Percentiles rank a stretch among this genome's conserved stretches.
These are phyloP conservation scores for Aleiodes alternator DNA, from an alignment of 2,888 invertebrate genomes.

Conservation along the genomic window DNA sequence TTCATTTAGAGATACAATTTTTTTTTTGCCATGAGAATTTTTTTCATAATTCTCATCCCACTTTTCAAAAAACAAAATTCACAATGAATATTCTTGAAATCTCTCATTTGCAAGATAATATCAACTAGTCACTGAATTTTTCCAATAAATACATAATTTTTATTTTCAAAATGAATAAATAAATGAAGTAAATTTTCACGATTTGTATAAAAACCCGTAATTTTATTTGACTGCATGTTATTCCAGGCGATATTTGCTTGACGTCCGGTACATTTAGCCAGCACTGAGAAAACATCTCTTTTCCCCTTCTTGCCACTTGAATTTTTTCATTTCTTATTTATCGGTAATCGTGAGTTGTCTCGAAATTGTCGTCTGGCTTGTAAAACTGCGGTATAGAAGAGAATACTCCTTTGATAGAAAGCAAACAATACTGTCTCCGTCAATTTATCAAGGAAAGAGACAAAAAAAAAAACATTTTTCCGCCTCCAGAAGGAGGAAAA, in stretches of 20 bases:
- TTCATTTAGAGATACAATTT: too few relatives aligned
- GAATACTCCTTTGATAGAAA: conserved; percentile 1
- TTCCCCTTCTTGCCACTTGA: background rate
- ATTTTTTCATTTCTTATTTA: conserved; percentile 1
- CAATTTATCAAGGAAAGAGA: background rate
- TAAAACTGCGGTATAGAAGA: conserved; percentile 11
- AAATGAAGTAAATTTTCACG: conserved; percentile 9
- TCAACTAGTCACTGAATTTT: too few relatives aligned
- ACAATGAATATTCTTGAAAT: too few relatives aligned
- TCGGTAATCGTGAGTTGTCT: conserved; percentile 11
- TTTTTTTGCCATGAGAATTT: too few relatives aligned
- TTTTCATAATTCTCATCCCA: too few relatives aligned
- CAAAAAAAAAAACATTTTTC: conserved; percentile 9
- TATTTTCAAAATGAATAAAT: background rate
- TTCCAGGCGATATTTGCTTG: conserved; percentile 42
- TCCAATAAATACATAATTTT: background rate
- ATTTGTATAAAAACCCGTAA: conserved; percentile 2
- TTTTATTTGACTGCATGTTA: conserved; percentile 33
- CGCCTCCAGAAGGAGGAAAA: too few relatives aligned
- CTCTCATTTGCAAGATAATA: too few relatives aligned
- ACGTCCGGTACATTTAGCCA: conserved; percentile 16
- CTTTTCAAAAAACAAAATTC: too few relatives aligned
- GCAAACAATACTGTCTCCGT: conserved; percentile 22
- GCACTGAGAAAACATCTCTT: conserved; percentile 27
- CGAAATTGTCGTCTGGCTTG: conserved; percentile 22